phyloP scores from a whole-genome alignment of 2,797 vertebrate genomes.

The Gymnopithys bicolor region DNA sequence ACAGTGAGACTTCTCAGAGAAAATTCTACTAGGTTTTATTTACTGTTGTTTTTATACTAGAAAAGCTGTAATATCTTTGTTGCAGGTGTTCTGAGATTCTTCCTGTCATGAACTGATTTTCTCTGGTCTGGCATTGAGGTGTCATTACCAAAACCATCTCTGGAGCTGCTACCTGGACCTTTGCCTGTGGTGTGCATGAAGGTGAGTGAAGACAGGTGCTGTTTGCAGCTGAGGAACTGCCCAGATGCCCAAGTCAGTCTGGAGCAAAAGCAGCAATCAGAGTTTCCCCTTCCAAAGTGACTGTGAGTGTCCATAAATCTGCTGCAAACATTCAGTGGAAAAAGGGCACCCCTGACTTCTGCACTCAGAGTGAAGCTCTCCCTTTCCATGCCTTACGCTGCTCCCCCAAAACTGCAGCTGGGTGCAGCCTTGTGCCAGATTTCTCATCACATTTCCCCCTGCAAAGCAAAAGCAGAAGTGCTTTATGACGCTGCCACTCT shows the following conservation, averaged over 20 bases:
- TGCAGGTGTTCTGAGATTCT: background rate
- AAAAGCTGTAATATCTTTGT: background rate
- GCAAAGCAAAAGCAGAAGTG: background rate
- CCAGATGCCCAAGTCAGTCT: background rate
- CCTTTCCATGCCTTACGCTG: background rate
- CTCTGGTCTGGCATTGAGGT: background rate
- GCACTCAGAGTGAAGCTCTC: accelerated
- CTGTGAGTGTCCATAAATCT: background rate
- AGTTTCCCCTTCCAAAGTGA: background rate
- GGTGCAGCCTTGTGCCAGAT: background rate
- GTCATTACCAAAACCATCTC: background rate
- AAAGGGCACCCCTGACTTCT: background rate
- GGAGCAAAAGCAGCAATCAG: background rate
- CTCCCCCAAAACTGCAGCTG: background rate
- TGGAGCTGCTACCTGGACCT: background rate
- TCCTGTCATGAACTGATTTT: background rate
- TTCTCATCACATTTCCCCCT: background rate
- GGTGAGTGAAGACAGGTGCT: background rate
- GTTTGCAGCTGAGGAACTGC: background rate
- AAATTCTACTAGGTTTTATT: background rate
- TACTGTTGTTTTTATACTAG: background rate
- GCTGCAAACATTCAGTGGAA: background rate
- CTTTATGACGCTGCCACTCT: accelerated
- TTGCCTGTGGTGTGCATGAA: background rate
- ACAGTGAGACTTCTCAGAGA: background rate